Conservation (phyloP, 2,888 invertebrate genomes). For the Dryobotodes eremita region DNA sequence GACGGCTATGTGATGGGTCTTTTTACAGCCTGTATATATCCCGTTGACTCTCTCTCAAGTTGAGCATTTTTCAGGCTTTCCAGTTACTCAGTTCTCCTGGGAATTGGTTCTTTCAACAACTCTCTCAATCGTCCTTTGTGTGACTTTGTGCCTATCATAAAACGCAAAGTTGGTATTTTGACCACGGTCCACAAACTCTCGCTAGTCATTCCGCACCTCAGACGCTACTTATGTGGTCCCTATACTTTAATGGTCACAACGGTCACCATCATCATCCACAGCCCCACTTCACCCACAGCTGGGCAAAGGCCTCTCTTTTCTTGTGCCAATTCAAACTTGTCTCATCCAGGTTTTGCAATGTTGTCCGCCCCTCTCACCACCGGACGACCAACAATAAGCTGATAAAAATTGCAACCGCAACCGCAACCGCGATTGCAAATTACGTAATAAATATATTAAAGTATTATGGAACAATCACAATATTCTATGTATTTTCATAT, state of each 20-base stretch:
- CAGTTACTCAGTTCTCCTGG: not conserved
- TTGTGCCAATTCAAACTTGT: no score
- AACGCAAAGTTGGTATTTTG: not conserved
- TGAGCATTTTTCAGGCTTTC: not conserved
- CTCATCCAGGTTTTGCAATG: no score
- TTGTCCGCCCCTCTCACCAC: no score
- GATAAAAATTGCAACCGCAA: not conserved
- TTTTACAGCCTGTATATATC: no score
- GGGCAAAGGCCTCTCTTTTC: no score
- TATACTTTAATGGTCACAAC: no score
- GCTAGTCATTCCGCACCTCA: not conserved
- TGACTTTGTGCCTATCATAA: not conserved
- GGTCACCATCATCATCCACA: no score
- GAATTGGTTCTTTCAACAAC: not conserved
- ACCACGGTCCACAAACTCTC: not conserved
- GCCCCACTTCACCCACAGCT: no score
- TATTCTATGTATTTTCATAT: slow-evolving; percentile 23
- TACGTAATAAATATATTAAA: not conserved
- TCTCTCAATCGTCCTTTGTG: not conserved
- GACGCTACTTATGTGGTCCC: no score
- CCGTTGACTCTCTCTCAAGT: not conserved
- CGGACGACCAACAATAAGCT: not conserved
- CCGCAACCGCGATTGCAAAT: not conserved
- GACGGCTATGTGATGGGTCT: no score
- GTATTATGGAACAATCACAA: slow-evolving; percentile 1